Conservation (phyloP, 2,113 vertebrate species). For the Kobus ellipsiprymnus region DNA sequence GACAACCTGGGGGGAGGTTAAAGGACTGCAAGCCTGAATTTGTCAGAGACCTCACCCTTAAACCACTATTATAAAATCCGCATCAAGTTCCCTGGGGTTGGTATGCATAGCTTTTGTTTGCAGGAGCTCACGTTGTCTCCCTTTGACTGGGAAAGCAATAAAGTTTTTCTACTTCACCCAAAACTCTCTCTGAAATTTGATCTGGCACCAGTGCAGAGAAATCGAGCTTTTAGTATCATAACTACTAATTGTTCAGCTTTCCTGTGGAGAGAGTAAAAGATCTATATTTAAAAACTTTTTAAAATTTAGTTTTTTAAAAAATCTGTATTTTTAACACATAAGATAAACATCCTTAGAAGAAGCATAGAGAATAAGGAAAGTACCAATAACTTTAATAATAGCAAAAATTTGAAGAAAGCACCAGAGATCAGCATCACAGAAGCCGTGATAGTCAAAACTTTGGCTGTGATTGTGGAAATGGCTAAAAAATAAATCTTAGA, state of each 20-base stretch:
- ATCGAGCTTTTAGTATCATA: neutral
- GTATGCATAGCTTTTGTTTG: neutral
- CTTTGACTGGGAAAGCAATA: neutral
- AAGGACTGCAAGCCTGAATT: neutral
- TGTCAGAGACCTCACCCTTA: neutral
- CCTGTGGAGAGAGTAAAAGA: neutral
- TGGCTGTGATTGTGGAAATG: neutral
- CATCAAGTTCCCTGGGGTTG: neutral
- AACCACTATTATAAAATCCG: neutral
- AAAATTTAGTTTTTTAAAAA: neutral
- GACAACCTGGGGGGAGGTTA: neutral
- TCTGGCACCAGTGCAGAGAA: neutral
- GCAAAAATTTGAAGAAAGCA: neutral
- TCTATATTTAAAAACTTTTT: neutral
- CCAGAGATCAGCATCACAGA: neutral
- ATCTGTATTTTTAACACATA: neutral
- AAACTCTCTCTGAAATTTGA: neutral
- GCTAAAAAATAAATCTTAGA: neutral
- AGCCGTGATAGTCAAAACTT: neutral
- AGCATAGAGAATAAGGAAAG: neutral
- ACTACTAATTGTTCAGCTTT: neutral
- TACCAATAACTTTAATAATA: neutral
- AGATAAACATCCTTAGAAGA: neutral
- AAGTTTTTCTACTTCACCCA: neutral
- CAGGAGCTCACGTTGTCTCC: neutral